Percentiles rank a stretch among this genome's conserved stretches.
Conservation (phyloP, 2,888 invertebrate species). For the Amiota communis region DNA sequence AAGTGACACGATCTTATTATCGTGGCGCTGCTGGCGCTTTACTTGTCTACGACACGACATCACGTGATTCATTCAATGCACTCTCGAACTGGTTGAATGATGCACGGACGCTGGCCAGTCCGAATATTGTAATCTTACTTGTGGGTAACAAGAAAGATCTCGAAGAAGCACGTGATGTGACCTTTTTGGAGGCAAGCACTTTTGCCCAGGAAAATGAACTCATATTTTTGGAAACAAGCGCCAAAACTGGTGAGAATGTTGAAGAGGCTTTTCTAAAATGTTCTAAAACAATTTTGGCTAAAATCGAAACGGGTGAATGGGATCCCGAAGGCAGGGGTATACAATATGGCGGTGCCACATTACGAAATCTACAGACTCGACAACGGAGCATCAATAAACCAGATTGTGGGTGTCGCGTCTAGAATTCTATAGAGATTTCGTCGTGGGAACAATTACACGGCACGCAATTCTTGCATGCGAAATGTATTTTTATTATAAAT, state of each 20-base stretch:
- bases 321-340: conserved; percentile 86
- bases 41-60: conserved; percentile 91
- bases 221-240: conserved; percentile 87
- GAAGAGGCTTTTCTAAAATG: conserved; percentile 89
- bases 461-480: conserved; percentile 18
- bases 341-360: conserved; percentile 77
- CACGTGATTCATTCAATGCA: conserved; percentile 94
- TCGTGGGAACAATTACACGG: conserved; percentile 33
- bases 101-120: conserved; percentile 85
- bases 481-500: conserved; percentile 24
- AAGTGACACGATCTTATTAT: conserved; percentile 85
- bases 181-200: conserved; percentile 86
- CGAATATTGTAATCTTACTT: conserved; percentile 85
- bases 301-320: conserved; percentile 88
- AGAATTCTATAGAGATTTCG: conserved; percentile 33
- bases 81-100: conserved; percentile 89
- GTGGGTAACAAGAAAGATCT: conserved; percentile 89
- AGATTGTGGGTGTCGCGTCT: conserved; percentile 72
- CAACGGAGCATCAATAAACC: conserved; percentile 71
- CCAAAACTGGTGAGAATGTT: conserved; percentile 88
- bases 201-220: conserved; percentile 91
- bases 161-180: conserved; percentile 86
- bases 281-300: conserved; percentile 85
- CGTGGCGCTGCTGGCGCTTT: conserved; percentile 93
- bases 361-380: conserved; percentile 70